phyloP scores from a whole-genome alignment of 1,140 invertebrate genomes.

The Drosophila auraria region DNA sequence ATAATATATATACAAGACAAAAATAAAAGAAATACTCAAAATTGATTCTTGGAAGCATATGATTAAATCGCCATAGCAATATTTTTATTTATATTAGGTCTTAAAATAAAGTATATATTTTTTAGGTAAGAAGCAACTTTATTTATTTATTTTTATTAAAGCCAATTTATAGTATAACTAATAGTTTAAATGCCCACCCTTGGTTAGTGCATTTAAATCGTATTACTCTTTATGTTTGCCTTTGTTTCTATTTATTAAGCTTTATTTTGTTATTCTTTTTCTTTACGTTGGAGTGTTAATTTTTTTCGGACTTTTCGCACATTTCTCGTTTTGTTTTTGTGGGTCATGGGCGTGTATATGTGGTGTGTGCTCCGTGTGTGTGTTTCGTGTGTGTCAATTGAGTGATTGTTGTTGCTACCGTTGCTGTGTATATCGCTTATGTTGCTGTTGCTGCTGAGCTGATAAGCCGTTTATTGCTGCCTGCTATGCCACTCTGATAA shows the following conservation, averaged over 20 bases:
- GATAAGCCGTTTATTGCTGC: constrained; percentile 68
- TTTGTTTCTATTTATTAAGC: constrained; percentile 18
- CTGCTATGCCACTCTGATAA: constrained; percentile 38
- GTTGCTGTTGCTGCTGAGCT: constrained; percentile 34
- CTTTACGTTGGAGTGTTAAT: constrained; percentile 42
- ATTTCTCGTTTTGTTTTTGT: constrained; percentile 39
- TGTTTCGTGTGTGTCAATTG: constrained; percentile 30
- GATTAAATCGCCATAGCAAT: too few relatives aligned
- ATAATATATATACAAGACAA: neutral
- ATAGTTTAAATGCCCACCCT: neutral
- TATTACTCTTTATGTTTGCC: constrained; percentile 16
- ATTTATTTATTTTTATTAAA: too few relatives aligned
- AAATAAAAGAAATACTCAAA: neutral
- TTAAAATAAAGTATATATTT: too few relatives aligned
- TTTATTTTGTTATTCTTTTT: neutral
- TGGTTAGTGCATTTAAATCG: constrained; percentile 24
- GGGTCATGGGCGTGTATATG: constrained; percentile 56
- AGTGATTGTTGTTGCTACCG: constrained; percentile 31
- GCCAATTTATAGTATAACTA: neutral
- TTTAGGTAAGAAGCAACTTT: neutral
- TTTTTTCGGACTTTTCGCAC: constrained; percentile 61
- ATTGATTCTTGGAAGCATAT: too few relatives aligned
- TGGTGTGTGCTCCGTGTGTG: neutral
- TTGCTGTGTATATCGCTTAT: constrained; percentile 13
- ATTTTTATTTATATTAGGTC: too few relatives aligned